Evolutionary conservation across 2,797 vertebrate genomes (phyloP).

Genomic region (Phataginus tetradactyla): DNA sequence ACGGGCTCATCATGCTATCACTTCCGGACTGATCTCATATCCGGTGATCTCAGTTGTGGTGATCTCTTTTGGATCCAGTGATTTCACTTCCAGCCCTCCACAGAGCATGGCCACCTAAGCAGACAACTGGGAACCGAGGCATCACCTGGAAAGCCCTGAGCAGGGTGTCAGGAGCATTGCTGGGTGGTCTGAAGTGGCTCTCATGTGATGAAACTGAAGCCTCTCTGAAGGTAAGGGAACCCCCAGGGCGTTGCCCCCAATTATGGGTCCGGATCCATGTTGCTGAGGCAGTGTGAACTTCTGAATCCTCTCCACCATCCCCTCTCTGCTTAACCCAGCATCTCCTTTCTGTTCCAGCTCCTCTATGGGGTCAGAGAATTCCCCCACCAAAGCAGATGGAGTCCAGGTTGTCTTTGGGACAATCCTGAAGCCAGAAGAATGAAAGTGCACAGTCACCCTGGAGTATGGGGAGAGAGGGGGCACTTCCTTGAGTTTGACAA

Average conservation of each 20-base stretch:
- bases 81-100: too few species aligned
- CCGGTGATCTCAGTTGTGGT: too few species aligned
- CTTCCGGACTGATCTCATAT: too few species aligned
- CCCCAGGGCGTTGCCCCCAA: neutral
- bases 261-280: neutral
- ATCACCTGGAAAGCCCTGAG: neutral
- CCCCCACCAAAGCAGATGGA: neutral
- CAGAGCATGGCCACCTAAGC: neutral
- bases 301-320: neutral
- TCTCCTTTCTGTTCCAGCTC: neutral
- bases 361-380: neutral
- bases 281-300: neutral
- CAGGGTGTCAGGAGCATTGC: neutral
- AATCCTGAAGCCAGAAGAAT: slow-evolving; percentile 7
- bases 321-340: neutral
- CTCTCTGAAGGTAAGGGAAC: neutral
- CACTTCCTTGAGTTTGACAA: neutral
- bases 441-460: neutral
- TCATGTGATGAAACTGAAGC: neutral
- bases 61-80: too few species aligned
- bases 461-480: neutral
- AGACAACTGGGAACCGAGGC: neutral
- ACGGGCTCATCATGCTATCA: too few species aligned
- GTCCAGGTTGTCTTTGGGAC: neutral
- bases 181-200: neutral